Evolutionary conservation across 2,113 vertebrate genomes (phyloP), one percentile per base, ranked within the genome.

Genomic region (Butastur rufipennis): DNA sequence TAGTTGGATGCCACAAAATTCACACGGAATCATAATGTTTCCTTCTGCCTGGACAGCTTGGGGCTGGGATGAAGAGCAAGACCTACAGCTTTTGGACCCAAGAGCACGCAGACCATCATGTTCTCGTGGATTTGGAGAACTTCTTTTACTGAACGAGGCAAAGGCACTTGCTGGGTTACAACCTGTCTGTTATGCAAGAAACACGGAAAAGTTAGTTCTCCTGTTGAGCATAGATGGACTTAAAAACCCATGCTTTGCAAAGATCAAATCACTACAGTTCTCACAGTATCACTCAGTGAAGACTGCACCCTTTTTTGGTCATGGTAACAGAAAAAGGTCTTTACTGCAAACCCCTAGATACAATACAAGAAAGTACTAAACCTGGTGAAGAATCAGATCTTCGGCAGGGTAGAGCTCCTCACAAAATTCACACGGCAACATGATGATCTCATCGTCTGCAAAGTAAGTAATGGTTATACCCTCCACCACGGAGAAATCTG

Each of bases 391-490:
- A 97, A 99, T 99, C 25, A 99, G 99, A 82, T 99, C 99, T 32
- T 99, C 99, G 53, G 98, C 99, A 43, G 99, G 99, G 98, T 99
- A 99, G 65, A 99, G 98, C 97, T 99, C 99, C 95, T 99, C 99
- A 77, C 99, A 99, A 79, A 99, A 99, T 93, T 99, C 99, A 89
- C 99, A 99, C 4, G 99, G 99, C 95, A 99, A 84, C 98, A 99
- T 98, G 91, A 98, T 98, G 87, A 53, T 6, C 70, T 99, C 98
- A 22, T 94, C 89, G 6, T 40, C 98, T 96, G 96, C 88, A 97
- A 68, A 92, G 82, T 7, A 74, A 32, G 56, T 5, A 48, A 59
- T 20, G 11, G 40, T 55, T 20, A 6, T 0, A 14, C 8, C 29
- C 75, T 87, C 93, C 27, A 15, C 5, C 55, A 66, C 3, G 5